A percentile compares a stretch with the other conserved stretches of the same genome.
Conservation (phyloP, 2,113 vertebrate genomes). For the Plecturocebus donacophilus region DNA sequence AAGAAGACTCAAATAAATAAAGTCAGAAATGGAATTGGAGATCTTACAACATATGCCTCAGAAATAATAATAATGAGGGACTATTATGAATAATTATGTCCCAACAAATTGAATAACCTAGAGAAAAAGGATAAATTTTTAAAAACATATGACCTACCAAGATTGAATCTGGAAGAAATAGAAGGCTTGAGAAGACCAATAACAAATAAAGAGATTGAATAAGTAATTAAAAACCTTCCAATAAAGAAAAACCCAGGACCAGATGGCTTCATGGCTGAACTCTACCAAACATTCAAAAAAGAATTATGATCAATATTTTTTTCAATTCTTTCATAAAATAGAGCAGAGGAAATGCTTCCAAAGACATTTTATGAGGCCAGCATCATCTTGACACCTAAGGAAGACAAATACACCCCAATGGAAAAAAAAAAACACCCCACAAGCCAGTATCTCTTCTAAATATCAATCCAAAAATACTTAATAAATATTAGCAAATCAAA, state of each 20-base stretch:
- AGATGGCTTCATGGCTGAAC: not conserved
- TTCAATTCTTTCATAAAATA: not conserved
- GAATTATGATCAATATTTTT: not conserved
- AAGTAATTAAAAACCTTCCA: not conserved
- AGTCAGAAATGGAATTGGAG: not conserved
- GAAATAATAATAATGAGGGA: not conserved
- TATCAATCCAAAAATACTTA: no score
- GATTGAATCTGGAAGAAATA: not conserved
- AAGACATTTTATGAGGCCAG: not conserved
- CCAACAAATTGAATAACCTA: not conserved
- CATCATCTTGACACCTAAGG: not conserved
- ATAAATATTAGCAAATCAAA: no score
- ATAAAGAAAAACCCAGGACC: not conserved
- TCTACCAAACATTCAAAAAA: not conserved
- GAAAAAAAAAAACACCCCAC: not conserved
- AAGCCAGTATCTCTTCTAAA: not conserved
- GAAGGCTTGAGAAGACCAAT: not conserved
- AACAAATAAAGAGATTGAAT: not conserved
- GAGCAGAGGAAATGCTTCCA: not conserved
- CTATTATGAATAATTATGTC: not conserved
- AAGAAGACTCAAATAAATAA: not conserved
- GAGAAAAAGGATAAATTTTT: not conserved
- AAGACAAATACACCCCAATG: not conserved
- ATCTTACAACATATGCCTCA: not conserved
- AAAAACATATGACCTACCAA: not conserved